Evolutionary conservation across 2,888 invertebrate species (phyloP), one percentile per base, ranked within the genome.

Genomic region (Polydrusus cervinus): DNA sequence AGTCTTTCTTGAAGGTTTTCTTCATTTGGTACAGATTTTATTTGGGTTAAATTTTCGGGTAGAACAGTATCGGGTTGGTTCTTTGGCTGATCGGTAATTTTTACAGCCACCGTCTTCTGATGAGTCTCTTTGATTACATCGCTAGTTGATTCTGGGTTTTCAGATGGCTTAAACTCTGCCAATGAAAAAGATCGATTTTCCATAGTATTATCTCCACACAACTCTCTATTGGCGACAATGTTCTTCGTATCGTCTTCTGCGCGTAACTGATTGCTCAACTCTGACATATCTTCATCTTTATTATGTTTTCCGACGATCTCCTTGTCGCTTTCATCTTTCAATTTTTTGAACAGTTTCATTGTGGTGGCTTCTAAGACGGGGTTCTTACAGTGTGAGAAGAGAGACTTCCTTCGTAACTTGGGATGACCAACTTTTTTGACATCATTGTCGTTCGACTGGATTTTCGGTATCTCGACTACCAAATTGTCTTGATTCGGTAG

Each of bases 371-470:
- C 57, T 38, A n/a, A n/a, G n/a, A 60, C 38, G 10, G 38, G 16
- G 14, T 60, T 60, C n/a, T 60, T 60, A 18, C 57, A 60, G 9
- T 16, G 16, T 1, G 57, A 60, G 34, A 60, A 60, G 9, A 60
- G 18, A 34, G 57, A 60, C 34, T 60, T 60, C 14, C 57, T n/a
- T 38, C 57, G 38, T 2, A 60, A 60, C 16, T 60, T 60, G 0
- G 57, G 57, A 38, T 60, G 57, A 0, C 16, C 38, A 38, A 38
- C 38, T n/a, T 60, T 30, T n/a, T 53, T 60, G 16, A 60, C 38
- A 11, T 38, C 57, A 1, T 30, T 34, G 3, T 34, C 3, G 14
- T 55, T 14, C 1, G 34, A 34, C 34, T 34, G 7, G 25, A 5
- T 25, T 25, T 25, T 25, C 25, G 5, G n/a, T n/a, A n/a, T 30